A percentile compares a stretch with the other conserved stretches of the same genome.
Evolutionary conservation across 2,888 invertebrate species (phyloP).

Genomic region (Siphlonurus alternatus): DNA sequence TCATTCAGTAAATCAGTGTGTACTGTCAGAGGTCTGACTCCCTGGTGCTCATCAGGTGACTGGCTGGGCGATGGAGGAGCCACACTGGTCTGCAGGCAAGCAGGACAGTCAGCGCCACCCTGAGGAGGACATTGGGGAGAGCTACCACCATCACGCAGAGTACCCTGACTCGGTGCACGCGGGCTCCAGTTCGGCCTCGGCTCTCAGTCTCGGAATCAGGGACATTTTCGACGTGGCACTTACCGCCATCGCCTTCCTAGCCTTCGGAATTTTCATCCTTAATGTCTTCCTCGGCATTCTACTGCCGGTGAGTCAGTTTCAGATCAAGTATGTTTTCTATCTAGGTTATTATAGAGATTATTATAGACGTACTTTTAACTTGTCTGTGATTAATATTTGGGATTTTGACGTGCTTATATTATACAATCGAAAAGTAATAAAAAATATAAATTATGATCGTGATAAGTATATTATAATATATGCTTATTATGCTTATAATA

Average conservation of each 20-base stretch:
- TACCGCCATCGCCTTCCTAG: slow-evolving; percentile 62
- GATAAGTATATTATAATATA: neutral
- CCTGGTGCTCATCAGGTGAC: neutral
- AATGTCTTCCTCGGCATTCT: slow-evolving; percentile 59
- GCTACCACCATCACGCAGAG: neutral
- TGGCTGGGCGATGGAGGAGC: neutral
- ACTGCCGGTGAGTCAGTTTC: slow-evolving; percentile 29
- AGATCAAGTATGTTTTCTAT: neutral
- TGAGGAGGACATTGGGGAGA: neutral
- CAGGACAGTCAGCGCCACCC: neutral
- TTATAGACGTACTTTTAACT: no score
- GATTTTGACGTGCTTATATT: no score
- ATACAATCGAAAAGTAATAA: no score
- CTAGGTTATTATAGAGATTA: no score
- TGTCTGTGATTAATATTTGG: no score
- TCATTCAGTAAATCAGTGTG: no score
- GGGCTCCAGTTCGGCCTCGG: neutral
- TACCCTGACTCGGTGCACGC: neutral
- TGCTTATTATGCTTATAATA: neutral
- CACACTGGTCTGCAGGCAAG: neutral
- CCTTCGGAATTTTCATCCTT: slow-evolving; percentile 63
- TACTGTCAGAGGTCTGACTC: no score
- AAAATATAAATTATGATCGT: neutral
- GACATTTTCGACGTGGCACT: slow-evolving; percentile 66
- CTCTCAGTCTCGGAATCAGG: neutral